phyloP scores from a whole-genome alignment of 1,140 invertebrate species.

The Drosophila nebulosa region DNA sequence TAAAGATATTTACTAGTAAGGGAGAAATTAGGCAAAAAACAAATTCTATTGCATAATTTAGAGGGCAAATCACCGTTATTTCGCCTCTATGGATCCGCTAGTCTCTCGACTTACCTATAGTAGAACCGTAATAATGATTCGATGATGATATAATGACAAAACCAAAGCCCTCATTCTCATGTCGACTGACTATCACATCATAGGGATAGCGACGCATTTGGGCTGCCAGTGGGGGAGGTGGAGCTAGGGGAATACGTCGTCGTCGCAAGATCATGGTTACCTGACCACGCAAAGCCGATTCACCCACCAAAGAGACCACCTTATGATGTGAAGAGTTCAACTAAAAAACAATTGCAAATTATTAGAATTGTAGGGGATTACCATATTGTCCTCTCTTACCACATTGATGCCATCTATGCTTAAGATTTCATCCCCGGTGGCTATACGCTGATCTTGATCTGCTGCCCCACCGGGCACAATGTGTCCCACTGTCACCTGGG shows the following conservation, averaged over 20 bases:
- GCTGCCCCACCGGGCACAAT: slow-evolving; percentile 96
- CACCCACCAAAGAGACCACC: slow-evolving; percentile 94
- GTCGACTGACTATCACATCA: slow-evolving; percentile 93
- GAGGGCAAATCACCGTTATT: no score
- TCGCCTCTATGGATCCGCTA: no score
- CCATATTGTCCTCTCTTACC: slow-evolving; percentile 39
- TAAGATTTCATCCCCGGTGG: slow-evolving; percentile 94
- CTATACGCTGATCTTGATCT: slow-evolving; percentile 91
- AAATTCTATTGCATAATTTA: no score
- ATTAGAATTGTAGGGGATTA: not conserved
- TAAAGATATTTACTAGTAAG: no score
- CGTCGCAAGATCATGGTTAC: slow-evolving; percentile 88
- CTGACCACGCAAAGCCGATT: slow-evolving; percentile 87
- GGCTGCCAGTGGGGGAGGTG: slow-evolving; percentile 35
- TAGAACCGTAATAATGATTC: slow-evolving; percentile 88
- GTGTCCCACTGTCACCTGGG: slow-evolving; percentile 96
- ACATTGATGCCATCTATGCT: slow-evolving; percentile 92
- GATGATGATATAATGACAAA: slow-evolving; percentile 99
- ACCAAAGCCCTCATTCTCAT: slow-evolving; percentile 98
- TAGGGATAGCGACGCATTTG: slow-evolving; percentile 85
- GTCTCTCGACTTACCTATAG: slow-evolving; percentile 96
- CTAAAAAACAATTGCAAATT: slow-evolving; percentile 23
- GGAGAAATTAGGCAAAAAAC: no score
- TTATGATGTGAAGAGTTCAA: slow-evolving; percentile 93
- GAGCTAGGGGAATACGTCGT: slow-evolving; percentile 79